Evolutionary conservation across 1,140 invertebrate species (phyloP), one percentile per base, ranked within the genome.

Genomic region (Maconellicoccus hirsutus): DNA sequence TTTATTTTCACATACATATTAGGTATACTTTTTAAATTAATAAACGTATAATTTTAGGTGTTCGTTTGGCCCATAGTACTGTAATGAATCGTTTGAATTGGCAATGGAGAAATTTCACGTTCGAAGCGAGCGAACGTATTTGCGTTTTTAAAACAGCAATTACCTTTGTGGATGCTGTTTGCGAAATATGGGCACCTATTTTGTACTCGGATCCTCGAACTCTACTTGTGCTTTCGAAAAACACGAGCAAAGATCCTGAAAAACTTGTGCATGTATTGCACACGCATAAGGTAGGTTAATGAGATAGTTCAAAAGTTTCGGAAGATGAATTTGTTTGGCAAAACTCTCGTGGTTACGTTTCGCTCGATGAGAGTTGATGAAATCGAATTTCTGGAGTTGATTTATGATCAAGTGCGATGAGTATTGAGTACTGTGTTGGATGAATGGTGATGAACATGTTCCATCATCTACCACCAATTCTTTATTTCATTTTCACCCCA

Each of bases 101-200:
- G 92, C 91, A 94, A 78, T 93, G 91, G 86, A 80, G 84, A 10
- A 83, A 82, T 0, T 87, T 93, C 74, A 90, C 91, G 0, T 94
- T 85, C 76, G 77, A 78, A 0, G 52, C 79, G 0, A 82, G 82
- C 0, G 92, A 94, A 76, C 78, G 80, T 4, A 80, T 81, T 3
- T 90, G 89, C 72, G 86, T 91, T 19, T 94, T 93, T 79, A 95
- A 94, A 78, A 94, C 92, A 0, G 89, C 91, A 0, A 77, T 95
- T 0, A 93, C 91, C 0, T 95, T 94, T 76, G 91, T 93, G 0
- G 92, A 95, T 78, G 92, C 91, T 0, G 86, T 92, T 0, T 84
- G 86, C 0, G 92, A 95, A 81, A 87, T 94, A 69, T 94, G 92
- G 87, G 89, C 87, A 0, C 88, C 91, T 0, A 76, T 94, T 23